Evolutionary conservation across 2,888 invertebrate genomes (phyloP).

Genomic region (Eutolmus rufibarbis): DNA sequence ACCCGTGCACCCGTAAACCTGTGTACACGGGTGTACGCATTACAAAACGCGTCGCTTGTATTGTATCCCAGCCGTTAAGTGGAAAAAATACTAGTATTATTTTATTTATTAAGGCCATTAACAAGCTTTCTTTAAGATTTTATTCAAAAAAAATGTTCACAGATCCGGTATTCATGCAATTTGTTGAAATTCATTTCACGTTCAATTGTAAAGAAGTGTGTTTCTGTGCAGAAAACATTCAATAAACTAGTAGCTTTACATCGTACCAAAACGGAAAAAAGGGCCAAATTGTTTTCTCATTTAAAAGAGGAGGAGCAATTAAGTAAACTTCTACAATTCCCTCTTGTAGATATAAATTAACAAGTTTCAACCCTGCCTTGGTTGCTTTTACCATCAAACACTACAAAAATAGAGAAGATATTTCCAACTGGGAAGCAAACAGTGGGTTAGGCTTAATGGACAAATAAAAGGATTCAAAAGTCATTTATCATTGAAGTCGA

Average conservation of each 20-base stretch:
- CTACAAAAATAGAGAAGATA: neutral
- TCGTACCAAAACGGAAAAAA: neutral
- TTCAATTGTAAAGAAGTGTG: too few relatives aligned
- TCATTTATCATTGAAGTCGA: neutral
- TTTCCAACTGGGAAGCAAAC: neutral
- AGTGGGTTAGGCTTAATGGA: neutral
- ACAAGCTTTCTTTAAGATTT: too few relatives aligned
- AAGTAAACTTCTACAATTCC: neutral
- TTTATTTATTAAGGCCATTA: too few relatives aligned
- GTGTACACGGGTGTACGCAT: too few relatives aligned
- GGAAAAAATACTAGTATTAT: too few relatives aligned
- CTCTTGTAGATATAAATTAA: neutral
- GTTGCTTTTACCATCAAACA: neutral
- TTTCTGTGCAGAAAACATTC: neutral
- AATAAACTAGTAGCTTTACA: neutral
- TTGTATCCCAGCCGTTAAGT: too few relatives aligned
- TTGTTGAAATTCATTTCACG: too few relatives aligned
- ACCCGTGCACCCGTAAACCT: too few relatives aligned
- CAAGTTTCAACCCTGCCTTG: neutral
- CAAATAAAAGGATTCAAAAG: neutral
- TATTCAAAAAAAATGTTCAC: too few relatives aligned
- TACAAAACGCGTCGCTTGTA: too few relatives aligned
- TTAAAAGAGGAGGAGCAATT: neutral
- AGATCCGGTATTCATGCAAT: too few relatives aligned
- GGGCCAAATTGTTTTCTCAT: neutral